Base-by-base conservation (phyloP, 2,113 vertebrate species). In the Mormyrus lacerda region DNA sequence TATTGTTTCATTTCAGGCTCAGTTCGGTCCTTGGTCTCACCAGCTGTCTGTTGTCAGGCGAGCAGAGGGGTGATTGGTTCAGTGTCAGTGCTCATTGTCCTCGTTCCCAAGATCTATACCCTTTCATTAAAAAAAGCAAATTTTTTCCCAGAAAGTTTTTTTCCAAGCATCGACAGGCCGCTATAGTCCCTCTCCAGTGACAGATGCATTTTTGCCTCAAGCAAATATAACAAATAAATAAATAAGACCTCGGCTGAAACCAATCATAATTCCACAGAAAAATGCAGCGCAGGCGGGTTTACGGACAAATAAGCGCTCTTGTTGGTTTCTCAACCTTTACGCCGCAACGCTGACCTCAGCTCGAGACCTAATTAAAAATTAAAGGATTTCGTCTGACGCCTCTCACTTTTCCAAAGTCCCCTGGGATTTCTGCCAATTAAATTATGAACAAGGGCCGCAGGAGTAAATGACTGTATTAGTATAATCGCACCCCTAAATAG, bases 401-500 rank as follows among this genome's bases (percentile, higher is more conserved):
- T 89, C 69, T 84, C 48, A 42, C 10, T 82, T 82, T 27, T 21
- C 39, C 73, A 53, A 55, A 84, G 11, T 53, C 51, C 88, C 51
- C 51, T 10, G 24, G 76, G 69, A 58, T 85, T 89, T 85, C 35
- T 55, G 50, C 79, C 88, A 58, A 58, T 89, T 61, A 83, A 61
- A 55, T 84, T 45, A 83, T 84, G 79, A 89, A 9, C 79, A 61
- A 85, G 79, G 19, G 47, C 48, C 51, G 47, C 9, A 51, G 65
- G 24, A 44, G 27, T 24, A 89, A 89, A 61, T 58, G 51, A 42
- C 51, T 31, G 50, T 84, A 47, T 85, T 58, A 42, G 51, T 84
- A 82, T 83, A 89, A 89, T 85, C 27, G 88, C 58, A 89, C 4
- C 79, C 79, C 39, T 47, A 44, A 89, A 84, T 58, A 58, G 76